Evolutionary conservation across 2,888 invertebrate genomes (phyloP), one percentile per base, ranked within the genome.

Genomic region (Stictocephala bisonia): DNA sequence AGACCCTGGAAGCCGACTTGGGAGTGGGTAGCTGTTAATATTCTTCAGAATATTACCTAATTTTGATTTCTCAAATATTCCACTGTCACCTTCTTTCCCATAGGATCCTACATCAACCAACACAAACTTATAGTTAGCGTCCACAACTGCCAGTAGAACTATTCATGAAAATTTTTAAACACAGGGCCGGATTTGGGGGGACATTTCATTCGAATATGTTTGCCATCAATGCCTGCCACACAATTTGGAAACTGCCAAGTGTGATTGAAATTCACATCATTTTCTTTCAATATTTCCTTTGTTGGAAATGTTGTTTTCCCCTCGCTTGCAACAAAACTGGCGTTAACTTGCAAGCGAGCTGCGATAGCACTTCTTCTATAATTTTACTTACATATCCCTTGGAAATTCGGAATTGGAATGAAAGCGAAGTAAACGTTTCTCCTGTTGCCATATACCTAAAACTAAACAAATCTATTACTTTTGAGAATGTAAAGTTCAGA

Each of bases 371-470:
- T 77, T 81, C 79, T 24, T 76, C 72, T 18, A 82, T 79, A 56
- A 81, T 81, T 44, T 71, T 71, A 73, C 76, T 70, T 51, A 83
- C 80, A 68, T 82, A 83, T 69, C 80, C 71, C 15, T 76, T 73
- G 74, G 81, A 82, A 27, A 83, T 71, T 73, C 81, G 77, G 75
- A 79, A 83, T 60, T 73, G 74, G 76, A 80, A n/a, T 13, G 80
- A 79, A 58, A 83, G 72, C 70, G 80, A 79, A 69, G 77, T 78
- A 74, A 76, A 80, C 64, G 79, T 79, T 31, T 78, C 77, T 20
- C 81, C 80, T 51, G 79, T 81, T 41, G 79, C 79, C 27, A 81
- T 64, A 75, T 77, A 81, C 75, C 80, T 81, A 73, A 76, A 80
- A 81, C 24, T 27, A 44, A 67, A 44, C 2, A 66, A 22, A n/a